A percentile compares a stretch with the other conserved stretches of the same genome.
phyloP scores from a whole-genome alignment of 2,797 vertebrate genomes.

The Epinephelus awoara region DNA sequence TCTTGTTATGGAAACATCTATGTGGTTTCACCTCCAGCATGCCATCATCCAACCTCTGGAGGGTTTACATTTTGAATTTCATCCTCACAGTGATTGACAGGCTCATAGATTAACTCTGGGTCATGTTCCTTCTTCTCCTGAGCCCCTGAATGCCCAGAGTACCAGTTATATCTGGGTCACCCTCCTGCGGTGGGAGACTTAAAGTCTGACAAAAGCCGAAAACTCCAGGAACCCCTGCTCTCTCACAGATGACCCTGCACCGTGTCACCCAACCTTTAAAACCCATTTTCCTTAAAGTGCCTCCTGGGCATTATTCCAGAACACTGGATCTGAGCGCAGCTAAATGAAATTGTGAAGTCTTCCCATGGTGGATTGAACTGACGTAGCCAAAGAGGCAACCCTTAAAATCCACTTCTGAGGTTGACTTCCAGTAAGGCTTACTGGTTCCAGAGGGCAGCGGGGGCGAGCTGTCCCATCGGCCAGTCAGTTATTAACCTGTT shows the following conservation, averaged over 20 bases:
- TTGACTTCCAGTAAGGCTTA: conserved; percentile 46
- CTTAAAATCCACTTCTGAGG: conserved; percentile 35
- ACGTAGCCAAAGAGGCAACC: conserved; percentile 22
- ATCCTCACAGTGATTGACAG: conserved; percentile 47
- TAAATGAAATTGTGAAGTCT: conserved; percentile 49
- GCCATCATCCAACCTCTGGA: conserved; percentile 6
- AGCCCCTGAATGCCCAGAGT: conserved; percentile 26
- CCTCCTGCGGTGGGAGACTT: conserved; percentile 41
- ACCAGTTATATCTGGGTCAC: conserved; percentile 25
- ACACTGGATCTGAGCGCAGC: conserved; percentile 38
- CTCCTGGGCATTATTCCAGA: conserved; percentile 51
- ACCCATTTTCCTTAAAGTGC: conserved; percentile 36
- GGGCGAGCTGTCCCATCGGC: conserved; percentile 68
- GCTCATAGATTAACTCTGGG: conserved; percentile 25
- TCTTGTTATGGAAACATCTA: conserved; percentile 3
- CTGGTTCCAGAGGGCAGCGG: conserved; percentile 50
- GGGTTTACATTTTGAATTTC: conserved; percentile 22
- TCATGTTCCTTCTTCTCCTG: conserved; percentile 16
- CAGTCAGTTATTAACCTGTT: conserved; percentile 86
- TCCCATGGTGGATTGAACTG: conserved; percentile 44
- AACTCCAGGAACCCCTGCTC: conserved; percentile 22
- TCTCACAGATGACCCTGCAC: conserved; percentile 22
- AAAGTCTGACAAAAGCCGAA: conserved; percentile 47
- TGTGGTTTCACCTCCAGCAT: neutral
- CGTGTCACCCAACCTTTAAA: conserved; percentile 36